A percentile compares a stretch with the other conserved stretches of the same genome.
Conservation (phyloP, 2,113 vertebrate species). For the Oryzias curvinotus region DNA sequence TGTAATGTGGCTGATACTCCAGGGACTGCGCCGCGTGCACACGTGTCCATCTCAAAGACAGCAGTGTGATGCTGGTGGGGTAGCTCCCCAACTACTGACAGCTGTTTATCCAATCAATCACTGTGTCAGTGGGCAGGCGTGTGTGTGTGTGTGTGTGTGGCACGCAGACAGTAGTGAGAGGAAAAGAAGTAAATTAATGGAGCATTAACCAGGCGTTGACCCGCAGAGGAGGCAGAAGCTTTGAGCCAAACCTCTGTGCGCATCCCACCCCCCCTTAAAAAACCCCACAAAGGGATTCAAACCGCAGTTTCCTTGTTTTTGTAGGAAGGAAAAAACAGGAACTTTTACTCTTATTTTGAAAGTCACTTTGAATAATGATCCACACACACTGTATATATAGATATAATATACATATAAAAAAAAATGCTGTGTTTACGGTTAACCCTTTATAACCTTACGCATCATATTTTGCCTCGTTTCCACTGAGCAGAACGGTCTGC, state of each 20-base stretch:
- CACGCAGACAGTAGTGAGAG: conserved; percentile 64
- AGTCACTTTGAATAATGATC: no score
- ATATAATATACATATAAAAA: no score
- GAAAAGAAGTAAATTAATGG: conserved; percentile 99
- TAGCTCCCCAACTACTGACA: conserved; percentile 83
- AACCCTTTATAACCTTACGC: no score
- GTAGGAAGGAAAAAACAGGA: neutral
- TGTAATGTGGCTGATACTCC: conserved; percentile 49
- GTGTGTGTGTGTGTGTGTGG: conserved; percentile 75
- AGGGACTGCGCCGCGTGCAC: conserved; percentile 41
- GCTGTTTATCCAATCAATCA: conserved; percentile 98
- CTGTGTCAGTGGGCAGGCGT: conserved; percentile 79
- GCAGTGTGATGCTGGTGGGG: conserved; percentile 68
- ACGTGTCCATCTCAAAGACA: conserved; percentile 42
- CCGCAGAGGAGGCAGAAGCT: conserved; percentile 81
- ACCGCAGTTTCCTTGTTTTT: neutral
- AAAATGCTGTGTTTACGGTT: no score
- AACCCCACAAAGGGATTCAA: neutral
- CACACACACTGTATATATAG: no score
- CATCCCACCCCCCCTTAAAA: neutral
- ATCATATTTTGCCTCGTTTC: no score
- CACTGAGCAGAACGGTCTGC: no score
- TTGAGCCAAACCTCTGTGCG: conserved; percentile 66
- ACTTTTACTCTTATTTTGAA: neutral
- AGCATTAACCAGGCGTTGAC: conserved; percentile 99